These are phyloP conservation scores for Athene noctua DNA, from an alignment of 2,113 vertebrate genomes.

Conservation along the genomic window DNA sequence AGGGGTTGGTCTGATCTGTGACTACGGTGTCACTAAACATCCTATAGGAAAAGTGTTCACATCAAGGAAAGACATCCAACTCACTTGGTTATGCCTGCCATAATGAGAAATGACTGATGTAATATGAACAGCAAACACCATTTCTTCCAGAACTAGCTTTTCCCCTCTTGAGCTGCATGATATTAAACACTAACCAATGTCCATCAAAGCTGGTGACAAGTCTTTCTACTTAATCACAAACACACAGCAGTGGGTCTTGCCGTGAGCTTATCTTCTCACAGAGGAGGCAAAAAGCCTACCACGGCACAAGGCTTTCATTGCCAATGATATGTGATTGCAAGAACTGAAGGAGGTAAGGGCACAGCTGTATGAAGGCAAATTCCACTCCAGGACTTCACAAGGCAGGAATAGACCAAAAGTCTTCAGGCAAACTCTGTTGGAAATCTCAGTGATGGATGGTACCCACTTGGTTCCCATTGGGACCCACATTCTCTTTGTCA, in stretches of 20 bases:
- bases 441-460: not conserved
- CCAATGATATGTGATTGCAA: not conserved
- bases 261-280: not conserved
- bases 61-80: not conserved
- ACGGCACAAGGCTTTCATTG: not conserved
- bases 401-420: not conserved
- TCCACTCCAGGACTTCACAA: not conserved
- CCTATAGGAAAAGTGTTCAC: not conserved
- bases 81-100: not conserved
- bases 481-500: not conserved
- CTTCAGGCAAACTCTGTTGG: not conserved
- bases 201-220: accelerated
- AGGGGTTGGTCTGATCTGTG: not conserved
- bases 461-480: not conserved
- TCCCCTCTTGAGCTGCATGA: not conserved
- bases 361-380: not conserved
- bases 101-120: not conserved
- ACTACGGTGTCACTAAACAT: not conserved
- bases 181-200: not conserved
- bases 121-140: not conserved
- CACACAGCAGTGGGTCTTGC: not conserved
- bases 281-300: not conserved
- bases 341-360: not conserved
- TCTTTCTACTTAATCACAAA: not conserved
- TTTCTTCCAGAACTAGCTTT: not conserved